Evolutionary conservation across 2,797 vertebrate genomes (phyloP).

Genomic region (Epinephelus coioides): DNA sequence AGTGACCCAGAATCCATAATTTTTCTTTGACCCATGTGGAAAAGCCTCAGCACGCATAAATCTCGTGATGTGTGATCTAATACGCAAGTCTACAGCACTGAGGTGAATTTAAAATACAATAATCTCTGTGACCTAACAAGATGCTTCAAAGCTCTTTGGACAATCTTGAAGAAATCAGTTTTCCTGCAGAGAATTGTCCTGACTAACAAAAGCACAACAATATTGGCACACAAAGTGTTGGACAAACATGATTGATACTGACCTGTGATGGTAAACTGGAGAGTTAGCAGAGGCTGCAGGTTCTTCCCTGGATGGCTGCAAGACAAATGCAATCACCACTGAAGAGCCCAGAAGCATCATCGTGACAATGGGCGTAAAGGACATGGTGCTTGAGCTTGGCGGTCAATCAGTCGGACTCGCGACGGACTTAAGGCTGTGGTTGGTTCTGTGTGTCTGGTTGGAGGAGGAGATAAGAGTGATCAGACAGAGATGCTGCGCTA

Average conservation of each 20-base stretch:
- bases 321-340: slow-evolving; percentile 69
- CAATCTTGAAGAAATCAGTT: background rate
- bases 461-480: slow-evolving; percentile 53
- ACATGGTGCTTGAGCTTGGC: slow-evolving; percentile 67
- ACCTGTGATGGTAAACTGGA: slow-evolving; percentile 69
- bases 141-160: background rate
- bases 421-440: background rate
- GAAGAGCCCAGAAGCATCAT: slow-evolving; percentile 70
- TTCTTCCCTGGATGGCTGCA: slow-evolving; percentile 71
- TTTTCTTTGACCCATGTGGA: background rate
- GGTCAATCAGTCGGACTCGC: slow-evolving; percentile 3
- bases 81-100: background rate
- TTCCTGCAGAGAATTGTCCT: background rate
- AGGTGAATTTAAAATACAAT: slow-evolving; percentile 6
- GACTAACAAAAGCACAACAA: background rate
- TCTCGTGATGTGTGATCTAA: background rate
- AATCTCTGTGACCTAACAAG: background rate
- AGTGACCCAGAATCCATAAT: slow-evolving; percentile 1
- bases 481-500: slow-evolving; percentile 50
- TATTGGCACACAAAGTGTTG: background rate
- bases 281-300: slow-evolving; percentile 24
- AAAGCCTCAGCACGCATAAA: slow-evolving; percentile 4
- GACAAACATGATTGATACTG: slow-evolving; percentile 41
- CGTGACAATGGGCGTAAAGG: slow-evolving; percentile 42
- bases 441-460: slow-evolving; percentile 36